A percentile compares a stretch with the other conserved stretches of the same genome.
Conservation (phyloP, 2,888 invertebrate species). For the Clusia tigrina region DNA sequence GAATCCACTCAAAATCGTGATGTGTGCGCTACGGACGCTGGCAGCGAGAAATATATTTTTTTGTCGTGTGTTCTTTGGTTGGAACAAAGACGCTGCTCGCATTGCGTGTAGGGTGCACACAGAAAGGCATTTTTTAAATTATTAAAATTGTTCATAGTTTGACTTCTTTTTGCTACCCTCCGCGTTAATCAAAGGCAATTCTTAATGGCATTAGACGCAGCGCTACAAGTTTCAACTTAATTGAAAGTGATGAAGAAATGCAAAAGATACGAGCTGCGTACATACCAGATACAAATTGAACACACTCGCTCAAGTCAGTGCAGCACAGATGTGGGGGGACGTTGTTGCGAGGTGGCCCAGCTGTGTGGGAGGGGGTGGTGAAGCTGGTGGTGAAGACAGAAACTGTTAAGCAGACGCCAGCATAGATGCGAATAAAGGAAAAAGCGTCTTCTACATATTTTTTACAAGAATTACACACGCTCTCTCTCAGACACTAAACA, state of each 20-base stretch:
- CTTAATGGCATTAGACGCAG: conserved; percentile 12
- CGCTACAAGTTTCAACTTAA: conserved; percentile 39
- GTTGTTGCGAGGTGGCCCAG: too few relatives aligned
- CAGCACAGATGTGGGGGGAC: too few relatives aligned
- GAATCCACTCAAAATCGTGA: too few relatives aligned
- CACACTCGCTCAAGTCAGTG: too few relatives aligned
- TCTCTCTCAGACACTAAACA: too few relatives aligned
- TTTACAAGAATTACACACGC: too few relatives aligned
- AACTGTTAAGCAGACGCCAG: conserved; percentile 11
- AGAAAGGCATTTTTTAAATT: neutral
- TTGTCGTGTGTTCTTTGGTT: too few relatives aligned
- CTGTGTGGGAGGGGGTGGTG: neutral
- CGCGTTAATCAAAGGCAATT: conserved; percentile 2
- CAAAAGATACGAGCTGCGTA: conserved; percentile 16
- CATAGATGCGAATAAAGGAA: conserved; percentile 36
- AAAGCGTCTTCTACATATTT: too few relatives aligned
- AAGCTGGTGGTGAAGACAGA: conserved; percentile 17
- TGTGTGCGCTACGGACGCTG: too few relatives aligned
- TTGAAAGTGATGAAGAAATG: conserved; percentile 52
- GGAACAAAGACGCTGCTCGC: too few relatives aligned
- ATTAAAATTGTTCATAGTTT: neutral
- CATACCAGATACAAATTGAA: neutral
- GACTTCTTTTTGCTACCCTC: neutral
- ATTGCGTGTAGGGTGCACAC: too few relatives aligned
- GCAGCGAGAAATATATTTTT: too few relatives aligned